Conservation (phyloP, 2,888 invertebrate species). For the Spodoptera littoralis region DNA sequence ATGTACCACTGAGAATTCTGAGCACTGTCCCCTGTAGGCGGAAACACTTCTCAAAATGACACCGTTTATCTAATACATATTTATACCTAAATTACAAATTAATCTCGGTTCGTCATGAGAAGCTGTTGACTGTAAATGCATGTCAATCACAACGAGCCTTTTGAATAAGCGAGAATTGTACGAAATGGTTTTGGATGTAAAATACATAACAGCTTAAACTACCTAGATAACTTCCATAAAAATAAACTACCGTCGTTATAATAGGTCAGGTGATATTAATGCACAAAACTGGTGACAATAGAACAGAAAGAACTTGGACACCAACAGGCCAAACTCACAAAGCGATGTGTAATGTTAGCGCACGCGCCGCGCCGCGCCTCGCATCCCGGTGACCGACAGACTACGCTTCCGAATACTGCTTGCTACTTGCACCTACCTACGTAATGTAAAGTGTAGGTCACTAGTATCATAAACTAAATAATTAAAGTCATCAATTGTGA, state of each 20-base stretch:
- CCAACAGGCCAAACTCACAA: conserved; percentile 63
- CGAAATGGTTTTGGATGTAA: conserved; percentile 78
- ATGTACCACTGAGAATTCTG: conserved; percentile 82
- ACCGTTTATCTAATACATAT: conserved; percentile 85
- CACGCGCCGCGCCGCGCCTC: conserved; percentile 41
- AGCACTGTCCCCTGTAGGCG: conserved; percentile 77
- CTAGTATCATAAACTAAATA: conserved; percentile 73
- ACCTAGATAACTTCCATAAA: conserved; percentile 87
- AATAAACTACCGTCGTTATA: conserved; percentile 87
- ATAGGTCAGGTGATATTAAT: conserved; percentile 81
- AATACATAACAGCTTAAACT: conserved; percentile 88
- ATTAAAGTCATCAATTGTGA: conserved; percentile 84
- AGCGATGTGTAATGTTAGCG: conserved; percentile 80
- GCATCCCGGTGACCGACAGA: conserved; percentile 40
- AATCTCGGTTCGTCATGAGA: conserved; percentile 85
- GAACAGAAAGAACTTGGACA: conserved; percentile 59
- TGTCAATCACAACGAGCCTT: conserved; percentile 79
- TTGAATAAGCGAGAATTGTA: conserved; percentile 72
- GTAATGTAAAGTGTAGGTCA: conserved; percentile 63
- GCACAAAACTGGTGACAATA: conserved; percentile 71
- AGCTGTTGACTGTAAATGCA: conserved; percentile 84
- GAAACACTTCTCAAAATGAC: conserved; percentile 82
- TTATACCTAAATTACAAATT: conserved; percentile 85
- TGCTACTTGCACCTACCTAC: conserved; percentile 58
- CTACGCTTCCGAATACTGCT: conserved; percentile 47